Conservation (phyloP, 2,113 vertebrate genomes). For the Raja brachyura region DNA sequence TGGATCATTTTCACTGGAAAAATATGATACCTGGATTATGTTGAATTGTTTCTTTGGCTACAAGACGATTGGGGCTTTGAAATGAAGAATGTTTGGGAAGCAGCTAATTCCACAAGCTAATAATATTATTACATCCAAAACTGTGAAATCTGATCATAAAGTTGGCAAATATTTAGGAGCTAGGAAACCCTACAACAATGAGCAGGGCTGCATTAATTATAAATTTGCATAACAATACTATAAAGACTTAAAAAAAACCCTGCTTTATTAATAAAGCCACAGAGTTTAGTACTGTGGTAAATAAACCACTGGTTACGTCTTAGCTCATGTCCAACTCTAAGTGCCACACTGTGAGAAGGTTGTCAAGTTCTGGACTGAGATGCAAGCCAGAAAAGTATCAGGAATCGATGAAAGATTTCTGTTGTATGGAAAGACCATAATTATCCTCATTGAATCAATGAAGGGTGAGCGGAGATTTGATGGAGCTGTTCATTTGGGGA, state of each 20-base stretch:
- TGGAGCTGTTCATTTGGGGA: background rate
- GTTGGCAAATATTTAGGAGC: background rate
- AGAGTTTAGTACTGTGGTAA: background rate
- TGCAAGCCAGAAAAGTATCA: background rate
- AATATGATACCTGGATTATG: background rate
- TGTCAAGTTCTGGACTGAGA: background rate
- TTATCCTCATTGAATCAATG: background rate
- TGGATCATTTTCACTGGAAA: background rate
- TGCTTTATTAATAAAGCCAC: background rate
- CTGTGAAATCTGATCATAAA: background rate
- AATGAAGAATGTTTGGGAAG: background rate
- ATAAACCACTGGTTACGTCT: background rate
- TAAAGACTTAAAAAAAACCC: background rate
- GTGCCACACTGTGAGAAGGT: background rate
- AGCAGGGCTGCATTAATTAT: background rate
- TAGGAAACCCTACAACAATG: slow-evolving; percentile 3
- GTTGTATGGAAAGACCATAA: background rate
- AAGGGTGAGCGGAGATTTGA: background rate
- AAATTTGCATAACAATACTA: background rate
- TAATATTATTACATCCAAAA: background rate
- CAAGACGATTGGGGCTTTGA: background rate
- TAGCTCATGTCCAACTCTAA: background rate
- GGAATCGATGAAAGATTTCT: background rate
- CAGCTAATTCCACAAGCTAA: background rate
- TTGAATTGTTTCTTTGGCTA: background rate